Evolutionary conservation across 2,888 invertebrate genomes (phyloP).

Genomic region (Rutpela maculata): DNA sequence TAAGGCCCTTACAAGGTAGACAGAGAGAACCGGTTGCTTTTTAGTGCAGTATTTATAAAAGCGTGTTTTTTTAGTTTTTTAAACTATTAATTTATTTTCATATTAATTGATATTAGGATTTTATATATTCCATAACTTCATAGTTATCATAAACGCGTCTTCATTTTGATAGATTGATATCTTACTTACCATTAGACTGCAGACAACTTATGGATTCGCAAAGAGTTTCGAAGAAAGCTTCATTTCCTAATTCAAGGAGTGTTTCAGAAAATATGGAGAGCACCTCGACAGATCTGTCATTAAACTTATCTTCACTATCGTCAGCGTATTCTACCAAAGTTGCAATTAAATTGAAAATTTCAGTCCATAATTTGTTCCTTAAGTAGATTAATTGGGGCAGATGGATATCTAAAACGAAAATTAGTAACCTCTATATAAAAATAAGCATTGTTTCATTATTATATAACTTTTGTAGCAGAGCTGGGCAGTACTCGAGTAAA

Average conservation of each 20-base stretch:
- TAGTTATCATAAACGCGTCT: background rate
- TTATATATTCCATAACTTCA: too few relatives aligned
- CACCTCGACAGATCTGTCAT: constrained; percentile 55
- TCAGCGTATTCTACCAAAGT: constrained; percentile 65
- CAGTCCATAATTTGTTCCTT: constrained; percentile 75
- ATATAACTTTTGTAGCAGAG: too few relatives aligned
- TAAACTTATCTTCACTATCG: constrained; percentile 46
- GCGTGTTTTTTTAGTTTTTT: too few relatives aligned
- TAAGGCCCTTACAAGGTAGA: too few relatives aligned
- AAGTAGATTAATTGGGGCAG: constrained; percentile 71
- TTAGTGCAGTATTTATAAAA: too few relatives aligned
- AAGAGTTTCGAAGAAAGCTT: constrained; percentile 67
- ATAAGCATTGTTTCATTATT: too few relatives aligned
- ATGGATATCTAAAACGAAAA: constrained; percentile 66
- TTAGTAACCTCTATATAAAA: constrained; percentile 4
- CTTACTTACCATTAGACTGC: constrained; percentile 67
- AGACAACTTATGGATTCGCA: constrained; percentile 68
- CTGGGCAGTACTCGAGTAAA: too few relatives aligned
- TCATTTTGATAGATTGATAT: background rate
- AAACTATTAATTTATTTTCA: too few relatives aligned
- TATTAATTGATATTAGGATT: too few relatives aligned
- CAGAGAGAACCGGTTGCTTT: too few relatives aligned
- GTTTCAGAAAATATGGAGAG: constrained; percentile 59
- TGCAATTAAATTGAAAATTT: constrained; percentile 74
- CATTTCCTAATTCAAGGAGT: constrained; percentile 59